Conservation (phyloP, 1,140 invertebrate species). For the Procambarus virginalis region DNA sequence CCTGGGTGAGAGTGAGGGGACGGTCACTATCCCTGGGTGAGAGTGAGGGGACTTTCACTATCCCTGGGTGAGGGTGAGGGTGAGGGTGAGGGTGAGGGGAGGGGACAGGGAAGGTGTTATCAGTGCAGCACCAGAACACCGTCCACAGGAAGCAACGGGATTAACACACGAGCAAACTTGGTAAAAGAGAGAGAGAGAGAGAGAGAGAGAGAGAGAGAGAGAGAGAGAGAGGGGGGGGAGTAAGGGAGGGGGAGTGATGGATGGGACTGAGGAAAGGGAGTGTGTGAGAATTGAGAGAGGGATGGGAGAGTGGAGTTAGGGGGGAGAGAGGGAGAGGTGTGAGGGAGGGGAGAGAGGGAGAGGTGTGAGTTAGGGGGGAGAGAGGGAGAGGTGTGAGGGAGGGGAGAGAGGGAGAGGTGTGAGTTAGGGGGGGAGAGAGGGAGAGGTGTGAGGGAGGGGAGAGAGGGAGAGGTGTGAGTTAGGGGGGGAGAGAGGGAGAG, state of each 20-base stretch:
- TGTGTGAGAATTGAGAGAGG: background rate
- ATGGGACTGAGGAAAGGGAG: background rate
- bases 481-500: background rate
- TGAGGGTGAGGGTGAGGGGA: too few species aligned
- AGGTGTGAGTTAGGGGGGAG: background rate
- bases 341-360: background rate
- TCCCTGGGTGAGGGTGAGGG: too few species aligned
- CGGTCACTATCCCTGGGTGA: too few species aligned
- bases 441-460: background rate
- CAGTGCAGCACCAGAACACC: background rate
- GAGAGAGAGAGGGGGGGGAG: too few species aligned
- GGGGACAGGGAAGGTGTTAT: too few species aligned
- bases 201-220: too few species aligned
- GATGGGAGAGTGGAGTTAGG: background rate
- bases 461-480: background rate
- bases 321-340: background rate
- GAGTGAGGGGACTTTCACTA: too few species aligned
- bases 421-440: too few species aligned
- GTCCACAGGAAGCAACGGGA: background rate
- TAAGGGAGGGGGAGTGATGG: background rate
- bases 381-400: background rate
- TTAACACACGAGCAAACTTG: too few species aligned
- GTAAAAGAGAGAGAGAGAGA: too few species aligned
- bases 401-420: background rate
- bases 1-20: too few species aligned